Base-by-base conservation (phyloP, 2,888 invertebrate species). In the Latrodectus hesperus region DNA sequence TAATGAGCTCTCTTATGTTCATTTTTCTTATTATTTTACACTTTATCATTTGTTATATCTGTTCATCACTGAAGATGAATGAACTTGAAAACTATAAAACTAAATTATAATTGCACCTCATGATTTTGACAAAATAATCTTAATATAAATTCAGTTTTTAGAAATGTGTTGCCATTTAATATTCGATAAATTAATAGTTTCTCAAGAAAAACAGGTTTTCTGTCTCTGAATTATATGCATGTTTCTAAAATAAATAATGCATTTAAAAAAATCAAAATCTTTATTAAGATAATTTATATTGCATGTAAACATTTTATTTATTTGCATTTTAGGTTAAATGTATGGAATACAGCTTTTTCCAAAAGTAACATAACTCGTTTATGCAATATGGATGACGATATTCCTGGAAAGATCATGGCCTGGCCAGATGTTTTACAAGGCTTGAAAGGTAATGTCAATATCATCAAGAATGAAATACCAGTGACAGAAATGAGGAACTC, bases 361-460 rank as follows among this genome's bases (percentile, higher is more conserved):
- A 55, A 76, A 2, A 78, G 72, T 49, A 84, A 88, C 17, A 65
- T 88, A 16, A 81, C 76, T 6, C 77, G 79, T 8, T 53, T 88
- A 16, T 88, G 88, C 65, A 81, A 60, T 9, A 26, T 88, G 11
- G 81, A 88, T 67, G 88, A 88, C 16, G 85, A 88, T 9, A 77
- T 88, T 17, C 84, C 88, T 38, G 88, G 85, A 3, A 81, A 75
- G 70, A 78, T 88, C 1, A 65, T 78, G 1, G 81, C 88, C 0
- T 88, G 88, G 88, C 88, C 88, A 6, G 88, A 88, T 71, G 84
- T 88, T 26, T 55, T 85, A 16, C 60, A 70, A 16, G 78, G 74
- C n/a, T 22, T 88, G 5, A 65, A 75, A 22, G 88, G 88, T 16
- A 26, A 75, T 26, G 80, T 88, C 16, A 68, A 79, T 53, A 26